Percentiles rank a stretch among this genome's conserved stretches.
phyloP scores from a whole-genome alignment of 2,113 vertebrate species.

The Otus sunia region DNA sequence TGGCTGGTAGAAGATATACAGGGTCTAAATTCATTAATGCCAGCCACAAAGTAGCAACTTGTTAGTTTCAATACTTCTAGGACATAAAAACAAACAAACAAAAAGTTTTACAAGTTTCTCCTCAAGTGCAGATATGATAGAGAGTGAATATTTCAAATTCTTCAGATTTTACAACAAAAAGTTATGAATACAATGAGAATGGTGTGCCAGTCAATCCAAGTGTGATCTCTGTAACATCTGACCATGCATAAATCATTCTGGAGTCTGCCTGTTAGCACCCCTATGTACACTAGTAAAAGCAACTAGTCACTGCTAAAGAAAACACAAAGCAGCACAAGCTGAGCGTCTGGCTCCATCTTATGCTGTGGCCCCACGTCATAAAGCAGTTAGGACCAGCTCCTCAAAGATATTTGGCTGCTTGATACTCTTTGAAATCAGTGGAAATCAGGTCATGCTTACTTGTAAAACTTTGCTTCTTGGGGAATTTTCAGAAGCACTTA shows the following conservation, averaged over 20 bases:
- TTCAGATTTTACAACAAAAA: neutral
- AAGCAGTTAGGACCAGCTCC: neutral
- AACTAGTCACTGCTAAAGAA: neutral
- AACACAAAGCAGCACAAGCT: neutral
- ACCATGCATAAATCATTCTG: neutral
- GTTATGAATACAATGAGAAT: neutral
- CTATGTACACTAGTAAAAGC: neutral
- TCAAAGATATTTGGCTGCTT: neutral
- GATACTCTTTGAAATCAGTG: neutral
- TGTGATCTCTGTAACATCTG: neutral
- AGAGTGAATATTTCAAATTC: neutral
- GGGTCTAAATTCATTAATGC: neutral
- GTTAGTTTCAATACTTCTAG: neutral
- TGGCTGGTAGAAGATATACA: neutral
- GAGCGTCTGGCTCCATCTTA: neutral
- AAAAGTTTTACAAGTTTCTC: neutral
- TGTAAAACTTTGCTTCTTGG: neutral
- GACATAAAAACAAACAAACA: neutral
- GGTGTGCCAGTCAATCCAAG: neutral
- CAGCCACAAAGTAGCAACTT: neutral
- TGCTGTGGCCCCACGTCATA: neutral
- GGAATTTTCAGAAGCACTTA: neutral
- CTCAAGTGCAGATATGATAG: neutral
- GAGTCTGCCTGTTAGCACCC: neutral
- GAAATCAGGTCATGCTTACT: neutral